phyloP scores from a whole-genome alignment of 2,888 invertebrate genomes.

The Lochmaea capreae region DNA sequence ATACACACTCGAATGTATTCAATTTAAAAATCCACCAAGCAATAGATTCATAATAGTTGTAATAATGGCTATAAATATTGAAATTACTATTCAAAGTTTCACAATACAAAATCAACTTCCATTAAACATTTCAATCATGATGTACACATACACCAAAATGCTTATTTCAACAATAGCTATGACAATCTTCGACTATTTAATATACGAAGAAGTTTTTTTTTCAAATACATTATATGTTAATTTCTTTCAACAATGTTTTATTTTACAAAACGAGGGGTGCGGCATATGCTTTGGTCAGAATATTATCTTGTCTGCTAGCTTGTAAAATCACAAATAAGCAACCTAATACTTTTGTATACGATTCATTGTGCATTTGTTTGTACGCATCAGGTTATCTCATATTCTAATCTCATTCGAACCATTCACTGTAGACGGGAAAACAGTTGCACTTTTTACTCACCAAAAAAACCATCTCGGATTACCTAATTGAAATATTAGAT shows the following conservation, averaged over 20 bases:
- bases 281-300: slow-evolving; percentile 42
- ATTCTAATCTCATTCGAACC: slow-evolving; percentile 36
- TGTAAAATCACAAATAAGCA: slow-evolving; percentile 50
- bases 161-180: background rate
- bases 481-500: slow-evolving; percentile 49
- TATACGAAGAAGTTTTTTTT: background rate
- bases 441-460: slow-evolving; percentile 48
- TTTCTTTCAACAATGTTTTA: slow-evolving; percentile 32
- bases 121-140: slow-evolving; percentile 1
- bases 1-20: no score
- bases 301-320: slow-evolving; percentile 47
- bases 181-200: slow-evolving; percentile 11
- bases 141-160: slow-evolving; percentile 1
- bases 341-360: slow-evolving; percentile 49
- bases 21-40: no score
- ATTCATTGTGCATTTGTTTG: slow-evolving; percentile 48
- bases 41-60: no score
- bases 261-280: slow-evolving; percentile 39
- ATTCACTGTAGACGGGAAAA: slow-evolving; percentile 41
- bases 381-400: slow-evolving; percentile 46
- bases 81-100: background rate
- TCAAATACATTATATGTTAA: slow-evolving; percentile 26
- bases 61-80: no score
- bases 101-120: slow-evolving; percentile 1
- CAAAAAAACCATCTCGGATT: slow-evolving; percentile 43